Evolutionary conservation across 2,888 invertebrate genomes (phyloP), one percentile per base, ranked within the genome.

Genomic region (Podabrus alpinus): DNA sequence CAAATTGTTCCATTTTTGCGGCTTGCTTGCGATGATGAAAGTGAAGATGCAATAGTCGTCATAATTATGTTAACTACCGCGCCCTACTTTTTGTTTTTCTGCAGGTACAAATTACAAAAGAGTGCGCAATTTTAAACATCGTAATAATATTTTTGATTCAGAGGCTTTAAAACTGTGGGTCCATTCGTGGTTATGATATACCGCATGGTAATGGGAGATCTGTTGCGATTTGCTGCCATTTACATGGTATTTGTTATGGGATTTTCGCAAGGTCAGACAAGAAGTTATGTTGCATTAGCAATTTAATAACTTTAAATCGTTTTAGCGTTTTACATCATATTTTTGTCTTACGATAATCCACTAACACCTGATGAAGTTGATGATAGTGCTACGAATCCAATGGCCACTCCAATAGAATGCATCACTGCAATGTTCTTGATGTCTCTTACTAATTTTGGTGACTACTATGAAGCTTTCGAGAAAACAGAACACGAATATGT

Each of bases 171-270:
- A 88, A 97, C 98, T 0, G 98, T 99, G 1, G 99, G 99, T 3
- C 99, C 99, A 0, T 99, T 99, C 91, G 99, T 99, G n/a, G 97
- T 98, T 80, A 99, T 99, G 98, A 97, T 99, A 81, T 99, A 99
- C 88, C 92, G 98, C 79, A 99, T 99, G 97, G 95, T 99, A 68
- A 94, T 95, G 92, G 97, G 98, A 72, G 99, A 99, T 88, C 89
- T 99, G 25, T 89, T 98, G 21, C 91, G 99, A 79, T 99, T 99
- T 87, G 97, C 98, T 77, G 94, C 95, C 67, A 99, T 99, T 85
- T 99, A 99, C 86, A 89, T 97, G 78, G 97, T 99, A 3, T 99
- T 99, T 86, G 96, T 99, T 5, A 94, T 98, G 92, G 97, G 97
- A 74, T 99, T 99, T 85, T 97, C 98, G 2, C 98, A 99, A 92